A percentile compares a stretch with the other conserved stretches of the same genome.
phyloP scores from a whole-genome alignment of 2,797 vertebrate genomes.

The Austrolebias charrua region DNA sequence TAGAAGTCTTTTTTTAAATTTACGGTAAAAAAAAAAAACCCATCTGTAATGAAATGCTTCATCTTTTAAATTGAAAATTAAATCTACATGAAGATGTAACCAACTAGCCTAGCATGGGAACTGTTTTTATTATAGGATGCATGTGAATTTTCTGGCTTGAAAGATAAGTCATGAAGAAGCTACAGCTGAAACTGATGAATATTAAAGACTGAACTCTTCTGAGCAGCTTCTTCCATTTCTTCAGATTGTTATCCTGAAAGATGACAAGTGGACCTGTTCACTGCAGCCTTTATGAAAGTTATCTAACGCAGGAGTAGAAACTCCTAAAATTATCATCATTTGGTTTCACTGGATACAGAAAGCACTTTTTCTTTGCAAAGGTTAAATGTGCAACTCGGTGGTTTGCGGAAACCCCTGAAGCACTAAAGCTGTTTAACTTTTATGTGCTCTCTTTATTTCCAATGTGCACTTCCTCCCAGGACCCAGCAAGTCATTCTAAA shows the following conservation, averaged over 20 bases:
- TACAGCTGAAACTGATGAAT: conserved; percentile 4
- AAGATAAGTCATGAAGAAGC: neutral
- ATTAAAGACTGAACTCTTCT: neutral
- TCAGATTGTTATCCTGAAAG: neutral
- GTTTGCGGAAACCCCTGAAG: neutral
- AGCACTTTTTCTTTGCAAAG: neutral
- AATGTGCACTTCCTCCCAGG: conserved; percentile 6
- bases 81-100: neutral
- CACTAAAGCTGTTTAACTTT: conserved; percentile 21
- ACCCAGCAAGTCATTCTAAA: conserved; percentile 18
- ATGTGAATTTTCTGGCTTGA: no score
- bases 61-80: no score
- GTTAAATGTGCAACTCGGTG: neutral
- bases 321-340: neutral
- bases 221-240: conserved; percentile 5
- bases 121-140: no score
- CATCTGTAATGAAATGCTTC: neutral
- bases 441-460: conserved; percentile 21
- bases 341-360: neutral
- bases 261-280: neutral
- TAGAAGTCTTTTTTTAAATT: neutral
- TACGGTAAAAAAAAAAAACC: neutral
- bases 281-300: neutral
- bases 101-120: no score
- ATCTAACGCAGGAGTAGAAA: conserved; percentile 1